Conservation (phyloP, 2,888 invertebrate genomes). For the Limnephilus rhombicus region DNA sequence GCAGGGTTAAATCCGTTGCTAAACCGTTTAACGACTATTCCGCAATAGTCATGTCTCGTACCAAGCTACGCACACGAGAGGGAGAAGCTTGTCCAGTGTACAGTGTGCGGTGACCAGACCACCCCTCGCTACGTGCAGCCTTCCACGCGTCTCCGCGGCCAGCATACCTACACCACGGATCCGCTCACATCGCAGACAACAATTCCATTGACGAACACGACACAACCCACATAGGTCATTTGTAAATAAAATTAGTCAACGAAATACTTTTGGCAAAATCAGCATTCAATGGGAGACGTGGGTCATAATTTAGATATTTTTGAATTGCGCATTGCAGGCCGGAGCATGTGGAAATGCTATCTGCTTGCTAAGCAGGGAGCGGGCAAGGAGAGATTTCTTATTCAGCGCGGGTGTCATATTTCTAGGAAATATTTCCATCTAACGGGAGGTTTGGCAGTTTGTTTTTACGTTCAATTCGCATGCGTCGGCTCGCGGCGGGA, state of each 20-base stretch:
- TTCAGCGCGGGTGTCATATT: constrained; percentile 28
- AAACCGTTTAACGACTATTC: no score
- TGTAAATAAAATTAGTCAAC: constrained; percentile 16
- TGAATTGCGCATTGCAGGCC: constrained; percentile 14
- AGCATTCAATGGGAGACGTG: neutral
- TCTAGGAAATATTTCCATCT: constrained; percentile 32
- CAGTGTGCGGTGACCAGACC: neutral
- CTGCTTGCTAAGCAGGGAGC: neutral
- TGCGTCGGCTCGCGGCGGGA: neutral
- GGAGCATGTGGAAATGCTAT: neutral
- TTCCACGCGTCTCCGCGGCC: neutral
- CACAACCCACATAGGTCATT: neutral
- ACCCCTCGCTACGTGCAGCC: constrained; percentile 11
- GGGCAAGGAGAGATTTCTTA: neutral
- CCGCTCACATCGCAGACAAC: neutral
- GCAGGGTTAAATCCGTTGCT: no score
- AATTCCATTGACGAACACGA: constrained; percentile 31
- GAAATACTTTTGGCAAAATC: constrained; percentile 15
- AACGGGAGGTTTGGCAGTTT: neutral
- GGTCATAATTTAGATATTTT: constrained; percentile 42
- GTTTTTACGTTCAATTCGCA: constrained; percentile 14
- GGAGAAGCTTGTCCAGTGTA: no score
- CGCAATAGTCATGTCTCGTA: no score
- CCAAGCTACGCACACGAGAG: no score
- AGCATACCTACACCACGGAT: neutral